Base-by-base conservation (phyloP, 2,797 vertebrate genomes). In the Acropternis orthonyx region DNA sequence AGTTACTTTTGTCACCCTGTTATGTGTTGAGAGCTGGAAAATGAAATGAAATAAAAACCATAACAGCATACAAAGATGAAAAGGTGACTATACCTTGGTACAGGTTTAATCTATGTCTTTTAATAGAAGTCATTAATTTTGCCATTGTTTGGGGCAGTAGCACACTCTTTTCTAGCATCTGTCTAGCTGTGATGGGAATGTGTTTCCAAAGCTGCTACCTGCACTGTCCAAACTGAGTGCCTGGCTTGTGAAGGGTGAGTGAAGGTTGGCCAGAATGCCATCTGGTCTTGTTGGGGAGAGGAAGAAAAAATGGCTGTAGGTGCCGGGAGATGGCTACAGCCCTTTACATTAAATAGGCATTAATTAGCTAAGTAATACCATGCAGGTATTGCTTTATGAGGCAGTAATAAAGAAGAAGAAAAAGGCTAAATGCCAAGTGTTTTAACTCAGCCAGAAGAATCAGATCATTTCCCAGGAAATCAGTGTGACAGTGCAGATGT, bases 331-430 rank as follows among this genome's bases (percentile, higher is more conserved):
- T 80, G 34, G 28, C 51, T 87, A 66, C 68, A 83, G 59, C 26
- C 48, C 62, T 91, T 80, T 89, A 34, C 51, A 46, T 48, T 93
- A 91, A 96, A 48, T 66, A 88, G 92, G 72, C 73, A 67, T 95
- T 88, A 96, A 85, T 85, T 91, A 88, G 84, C 68, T 77, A 51
- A 51, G 61, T 74, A 81, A 66, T 88, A 68, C 26, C 66, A 85
- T 27, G n/a, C 62, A 93, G 75, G 13, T 68, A 44, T 39, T 68
- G 66, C 66, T 93, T 81, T 94, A 78, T 72, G 88, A 73, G 62
- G 68, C 86, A 81, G 10, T 89, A 66, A 93, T 73, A 88, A 51
- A 24, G 21, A 79, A 78, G 72, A 76, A 77, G 39, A 54, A 85
- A 81, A 93, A 78, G 85, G 68, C 30, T 80, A 26, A 72, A 89